Conservation (phyloP, 2,888 invertebrate species). For the Geophilus truncorum region DNA sequence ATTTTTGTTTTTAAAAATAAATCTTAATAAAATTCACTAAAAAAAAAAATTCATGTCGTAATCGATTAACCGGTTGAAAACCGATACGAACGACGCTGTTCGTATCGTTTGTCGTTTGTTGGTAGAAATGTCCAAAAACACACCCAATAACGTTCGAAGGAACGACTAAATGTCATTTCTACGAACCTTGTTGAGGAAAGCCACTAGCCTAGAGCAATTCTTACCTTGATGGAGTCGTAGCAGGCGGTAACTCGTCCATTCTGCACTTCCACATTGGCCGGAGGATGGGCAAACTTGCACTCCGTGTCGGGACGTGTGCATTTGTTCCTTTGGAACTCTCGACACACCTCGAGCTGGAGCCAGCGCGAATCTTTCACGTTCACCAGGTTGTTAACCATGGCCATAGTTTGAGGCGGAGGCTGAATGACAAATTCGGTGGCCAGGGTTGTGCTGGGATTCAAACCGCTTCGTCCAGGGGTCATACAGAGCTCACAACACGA, state of each 20-base stretch:
- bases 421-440: neutral
- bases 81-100: too few relatives aligned
- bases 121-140: too few relatives aligned
- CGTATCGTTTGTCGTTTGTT: too few relatives aligned
- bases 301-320: slow-evolving; percentile 98
- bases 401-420: slow-evolving; percentile 56
- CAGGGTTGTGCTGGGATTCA: neutral
- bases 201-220: too few relatives aligned
- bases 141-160: too few relatives aligned
- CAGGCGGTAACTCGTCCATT: slow-evolving; percentile 99
- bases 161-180: too few relatives aligned
- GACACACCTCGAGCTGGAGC: slow-evolving; percentile 98
- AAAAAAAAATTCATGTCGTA: too few relatives aligned
- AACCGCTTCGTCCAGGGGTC: neutral
- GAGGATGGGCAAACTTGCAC: slow-evolving; percentile 99
- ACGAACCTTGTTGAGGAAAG: too few relatives aligned
- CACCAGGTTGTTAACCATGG: slow-evolving; percentile 92
- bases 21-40: too few relatives aligned
- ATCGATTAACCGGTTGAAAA: too few relatives aligned
- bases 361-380: slow-evolving; percentile 99
- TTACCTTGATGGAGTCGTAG: slow-evolving; percentile 99
- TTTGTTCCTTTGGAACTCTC: slow-evolving; percentile 99
- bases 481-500: neutral
- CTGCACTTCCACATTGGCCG: slow-evolving; percentile 98
- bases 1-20: too few relatives aligned